These are phyloP conservation scores for Neolamprologus falcicula DNA, from an alignment of 2,113 vertebrate genomes.

Conservation along the genomic window DNA sequence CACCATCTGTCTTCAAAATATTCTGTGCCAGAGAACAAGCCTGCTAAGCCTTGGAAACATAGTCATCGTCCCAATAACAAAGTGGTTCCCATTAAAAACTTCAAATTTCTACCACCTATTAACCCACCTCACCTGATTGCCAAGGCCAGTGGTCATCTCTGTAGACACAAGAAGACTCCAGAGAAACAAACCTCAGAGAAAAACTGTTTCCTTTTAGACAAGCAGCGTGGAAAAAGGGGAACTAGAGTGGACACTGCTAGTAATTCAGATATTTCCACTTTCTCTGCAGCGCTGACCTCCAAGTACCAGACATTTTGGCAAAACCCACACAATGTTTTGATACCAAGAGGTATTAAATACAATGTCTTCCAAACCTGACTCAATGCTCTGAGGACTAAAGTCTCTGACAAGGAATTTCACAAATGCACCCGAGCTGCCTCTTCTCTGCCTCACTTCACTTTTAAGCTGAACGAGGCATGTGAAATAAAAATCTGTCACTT, in stretches of 20 bases:
- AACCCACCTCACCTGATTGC: not conserved
- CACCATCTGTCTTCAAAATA: not conserved
- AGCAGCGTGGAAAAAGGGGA: not conserved
- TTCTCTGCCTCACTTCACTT: slow-evolving; percentile 7
- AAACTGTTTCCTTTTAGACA: not conserved
- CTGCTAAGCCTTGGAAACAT: slow-evolving; percentile 1
- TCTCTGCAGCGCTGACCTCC: not conserved
- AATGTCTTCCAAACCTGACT: slow-evolving; percentile 3
- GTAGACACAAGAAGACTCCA: not conserved
- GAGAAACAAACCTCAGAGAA: not conserved
- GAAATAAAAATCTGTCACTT: not conserved
- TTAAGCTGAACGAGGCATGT: not conserved
- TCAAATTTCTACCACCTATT: slow-evolving; percentile 64
- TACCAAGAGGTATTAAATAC: slow-evolving; percentile 15
- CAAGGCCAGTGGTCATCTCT: not conserved
- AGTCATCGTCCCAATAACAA: not conserved
- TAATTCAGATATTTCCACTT: not conserved
- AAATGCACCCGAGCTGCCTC: slow-evolving; percentile 34
- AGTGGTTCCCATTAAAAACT: slow-evolving; percentile 47
- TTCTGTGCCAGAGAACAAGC: not conserved
- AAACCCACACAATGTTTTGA: slow-evolving; percentile 4
- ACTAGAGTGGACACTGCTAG: not conserved
- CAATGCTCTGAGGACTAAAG: slow-evolving; percentile 31
- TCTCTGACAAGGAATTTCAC: slow-evolving; percentile 30
- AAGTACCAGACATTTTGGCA: slow-evolving; percentile 30